Base-by-base conservation (phyloP, 1,140 invertebrate genomes). In the Drosophila hydei region DNA sequence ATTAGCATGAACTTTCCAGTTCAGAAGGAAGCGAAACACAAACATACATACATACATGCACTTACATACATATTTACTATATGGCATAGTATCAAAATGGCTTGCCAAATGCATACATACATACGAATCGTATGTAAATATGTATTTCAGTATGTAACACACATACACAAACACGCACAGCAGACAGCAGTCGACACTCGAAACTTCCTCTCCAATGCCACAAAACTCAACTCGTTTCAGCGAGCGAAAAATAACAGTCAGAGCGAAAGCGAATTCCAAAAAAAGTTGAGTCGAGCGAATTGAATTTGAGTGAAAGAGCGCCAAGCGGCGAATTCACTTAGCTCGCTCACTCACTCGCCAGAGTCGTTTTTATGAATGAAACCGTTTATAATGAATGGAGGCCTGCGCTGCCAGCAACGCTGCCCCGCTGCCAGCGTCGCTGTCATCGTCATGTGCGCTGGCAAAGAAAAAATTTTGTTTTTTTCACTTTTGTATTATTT, bases 331-430 rank as follows among this genome's bases (percentile, higher is more conserved):
- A 68, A 72, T 80, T 80, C 58, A 48, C 50, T 67, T 51, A 51
- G 52, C 60, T 65, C 74, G 80, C 75, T 79, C 74, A 74, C 85
- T 80, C 74, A 74, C 85, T 80, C 73, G 70, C 77, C 70, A 45
- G 68, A 71, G 75, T 71, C 72, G 79, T 88, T 87, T 87, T 88
- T 87, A 87, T 87, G 83, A 87, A 87, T 87, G 83, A 87, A 87
- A 83, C 75, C 73, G 69, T 77, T 79, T 84, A 84, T 84, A 84
- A 84, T 84, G 80, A 84, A 84, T 84, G 80, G 75, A 83, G 79
- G 80, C 64, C 76, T 84, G 65, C 71, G 71, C 58, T 36, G 58
- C 43, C 71, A 73, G 42, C 63, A 59, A 54, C 42, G 64, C 56
- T 51, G 33, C 56, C 42, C 18, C 56, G 63, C 79, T 75, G 79